Base-by-base conservation (phyloP, 2,888 invertebrate species). In the Pollenia amentaria region DNA sequence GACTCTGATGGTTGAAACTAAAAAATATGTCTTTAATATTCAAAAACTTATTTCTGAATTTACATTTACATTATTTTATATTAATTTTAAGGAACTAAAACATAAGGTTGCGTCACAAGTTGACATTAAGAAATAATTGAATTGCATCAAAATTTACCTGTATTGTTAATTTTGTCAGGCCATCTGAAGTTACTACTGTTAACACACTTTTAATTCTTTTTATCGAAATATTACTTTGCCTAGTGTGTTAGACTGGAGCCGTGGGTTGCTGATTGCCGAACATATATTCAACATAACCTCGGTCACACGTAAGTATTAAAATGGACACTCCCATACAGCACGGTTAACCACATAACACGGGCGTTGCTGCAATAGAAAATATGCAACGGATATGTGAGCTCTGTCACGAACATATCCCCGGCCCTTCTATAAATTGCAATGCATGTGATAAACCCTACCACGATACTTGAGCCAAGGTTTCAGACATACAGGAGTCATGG, bases 321-420 rank as follows among this genome's bases (percentile, higher is more conserved):
- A 77, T 77, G 77, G 77, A 77, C 76, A 21, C 76, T 44, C 21
- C 21, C 16, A 18, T n/a, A 65, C 65, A n/a, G 72, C 21, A 55
- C 42, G 72, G 72, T 73, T 70, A 77, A 83, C 76, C 70, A 83
- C 82, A 70, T 14, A 76, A 75, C 29, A 53, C 40, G 40, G 29
- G 40, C 51, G 73, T 14, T 18, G 40, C 21, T 8, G 12, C 67
- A 55, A 55, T 12, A 60, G 51, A 73, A 81, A 67, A 67, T 18
- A n/a, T 18, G 1, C 21, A 9, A 46, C 75, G 75, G 60, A 75
- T 67, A 67, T 81, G 75, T 73, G 40, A 81, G 42, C 18, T 81
- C 21, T 81, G 69, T 16, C 72, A 80, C 51, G 72, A 80, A 40
- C 55, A 44, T 29, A 8, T 80, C 14, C 44, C 11, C 18, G 57